Evolutionary conservation across 2,113 vertebrate genomes (phyloP).

Genomic region (Entosphenus tridentatus): DNA sequence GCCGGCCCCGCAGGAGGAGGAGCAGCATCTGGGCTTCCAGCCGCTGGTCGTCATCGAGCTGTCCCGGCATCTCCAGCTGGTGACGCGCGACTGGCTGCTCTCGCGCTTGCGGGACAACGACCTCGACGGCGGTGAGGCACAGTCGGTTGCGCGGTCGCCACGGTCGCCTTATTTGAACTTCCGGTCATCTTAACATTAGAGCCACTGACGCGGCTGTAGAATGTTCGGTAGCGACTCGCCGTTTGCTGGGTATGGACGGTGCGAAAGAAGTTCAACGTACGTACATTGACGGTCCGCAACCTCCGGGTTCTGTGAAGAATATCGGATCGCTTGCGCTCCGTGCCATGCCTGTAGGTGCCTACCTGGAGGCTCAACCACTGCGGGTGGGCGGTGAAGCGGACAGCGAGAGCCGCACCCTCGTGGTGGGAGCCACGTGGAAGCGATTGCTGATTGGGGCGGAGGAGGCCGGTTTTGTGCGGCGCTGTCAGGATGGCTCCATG

Average conservation of each 20-base stretch:
- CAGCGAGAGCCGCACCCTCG: conserved; percentile 32
- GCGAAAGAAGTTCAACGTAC: neutral
- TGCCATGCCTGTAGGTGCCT: conserved; percentile 35
- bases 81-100: conserved; percentile 54
- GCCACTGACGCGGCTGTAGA: neutral
- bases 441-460: conserved; percentile 61
- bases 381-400: conserved; percentile 17
- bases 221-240: neutral
- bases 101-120: conserved; percentile 43
- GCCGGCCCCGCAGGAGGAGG: too few species aligned
- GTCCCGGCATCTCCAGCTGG: conserved; percentile 33
- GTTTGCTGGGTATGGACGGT: neutral
- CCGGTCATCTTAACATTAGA: neutral
- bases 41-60: conserved; percentile 65
- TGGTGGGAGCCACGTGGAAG: conserved; percentile 43
- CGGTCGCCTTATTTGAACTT: neutral
- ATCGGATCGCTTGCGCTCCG: neutral
- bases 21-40: conserved; percentile 19
- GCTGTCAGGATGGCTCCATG: conserved; percentile 61
- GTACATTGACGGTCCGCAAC: neutral
- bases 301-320: neutral
- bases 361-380: conserved; percentile 45
- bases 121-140: conserved; percentile 39
- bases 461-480: conserved; percentile 56
- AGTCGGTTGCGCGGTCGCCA: neutral